These are phyloP conservation scores for Camponotus vicinus DNA, from an alignment of 1,140 invertebrate genomes.

Conservation along the genomic window DNA sequence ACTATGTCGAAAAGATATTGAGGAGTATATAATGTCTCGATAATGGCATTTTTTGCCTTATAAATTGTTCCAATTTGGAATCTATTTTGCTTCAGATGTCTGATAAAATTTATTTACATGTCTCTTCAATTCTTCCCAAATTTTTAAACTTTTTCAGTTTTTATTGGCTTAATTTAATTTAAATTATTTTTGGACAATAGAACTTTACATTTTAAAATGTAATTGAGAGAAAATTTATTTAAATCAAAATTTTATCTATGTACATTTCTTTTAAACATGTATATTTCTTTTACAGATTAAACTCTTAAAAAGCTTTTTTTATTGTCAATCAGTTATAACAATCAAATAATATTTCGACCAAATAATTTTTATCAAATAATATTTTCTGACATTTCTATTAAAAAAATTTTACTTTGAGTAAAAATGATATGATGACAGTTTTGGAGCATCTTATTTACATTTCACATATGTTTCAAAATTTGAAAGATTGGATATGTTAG, in stretches of 20 bases:
- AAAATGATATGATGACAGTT: not conserved
- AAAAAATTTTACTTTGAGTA: conserved; percentile 12
- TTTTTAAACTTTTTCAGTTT: not conserved
- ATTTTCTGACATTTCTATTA: not conserved
- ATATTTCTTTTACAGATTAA: not conserved
- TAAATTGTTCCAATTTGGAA: not conserved
- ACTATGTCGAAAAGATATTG: not conserved
- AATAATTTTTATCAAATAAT: too few relatives aligned
- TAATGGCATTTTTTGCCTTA: not conserved
- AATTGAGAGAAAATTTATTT: not conserved
- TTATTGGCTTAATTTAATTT: not conserved
- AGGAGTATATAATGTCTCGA: not conserved
- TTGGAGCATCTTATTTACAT: not conserved
- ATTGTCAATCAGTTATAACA: not conserved
- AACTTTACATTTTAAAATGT: too few relatives aligned
- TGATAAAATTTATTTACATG: not conserved
- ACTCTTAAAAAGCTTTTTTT: not conserved
- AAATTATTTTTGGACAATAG: not conserved
- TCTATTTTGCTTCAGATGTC: not conserved
- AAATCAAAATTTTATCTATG: not conserved
- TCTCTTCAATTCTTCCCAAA: not conserved
- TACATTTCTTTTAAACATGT: not conserved
- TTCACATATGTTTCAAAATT: conserved; percentile 21
- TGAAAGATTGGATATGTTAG: conserved; percentile 13
- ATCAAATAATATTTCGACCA: not conserved